Evolutionary conservation across 2,113 vertebrate species (phyloP).

Genomic region (Oxygymnocypris stewartii): DNA sequence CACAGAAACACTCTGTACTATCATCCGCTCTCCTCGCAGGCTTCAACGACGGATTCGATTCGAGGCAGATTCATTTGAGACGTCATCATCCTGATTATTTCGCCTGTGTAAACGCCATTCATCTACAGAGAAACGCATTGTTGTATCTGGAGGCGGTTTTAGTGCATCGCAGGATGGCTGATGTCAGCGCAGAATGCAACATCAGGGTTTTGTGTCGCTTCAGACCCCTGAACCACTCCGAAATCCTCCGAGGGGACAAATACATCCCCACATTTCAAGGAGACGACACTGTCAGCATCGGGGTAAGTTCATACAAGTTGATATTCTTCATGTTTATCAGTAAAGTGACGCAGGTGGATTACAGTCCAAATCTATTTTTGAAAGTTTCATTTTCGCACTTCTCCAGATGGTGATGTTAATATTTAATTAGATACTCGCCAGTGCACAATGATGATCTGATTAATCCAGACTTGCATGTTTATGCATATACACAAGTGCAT

Average conservation of each 20-base stretch:
- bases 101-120: neutral
- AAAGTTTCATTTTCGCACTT: constrained; percentile 13
- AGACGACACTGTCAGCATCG: constrained; percentile 85
- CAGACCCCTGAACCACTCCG: constrained; percentile 86
- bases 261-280: constrained; percentile 86
- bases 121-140: neutral
- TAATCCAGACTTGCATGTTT: neutral
- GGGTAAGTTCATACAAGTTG: constrained; percentile 77
- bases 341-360: constrained; percentile 51
- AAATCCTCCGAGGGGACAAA: constrained; percentile 87
- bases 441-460: neutral
- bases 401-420: neutral
- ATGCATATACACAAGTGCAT: neutral
- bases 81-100: neutral
- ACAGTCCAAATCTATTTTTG: neutral
- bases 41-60: neutral
- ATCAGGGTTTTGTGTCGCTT: constrained; percentile 94
- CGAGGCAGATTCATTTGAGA: neutral
- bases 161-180: constrained; percentile 77
- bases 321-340: neutral
- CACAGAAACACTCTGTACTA: neutral
- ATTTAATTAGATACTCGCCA: neutral
- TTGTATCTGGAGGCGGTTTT: neutral
- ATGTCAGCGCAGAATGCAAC: constrained; percentile 86
- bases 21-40: neutral